These are phyloP conservation scores for Laterallus jamaicensis DNA, from an alignment of 2,113 vertebrate genomes.

Conservation along the genomic window DNA sequence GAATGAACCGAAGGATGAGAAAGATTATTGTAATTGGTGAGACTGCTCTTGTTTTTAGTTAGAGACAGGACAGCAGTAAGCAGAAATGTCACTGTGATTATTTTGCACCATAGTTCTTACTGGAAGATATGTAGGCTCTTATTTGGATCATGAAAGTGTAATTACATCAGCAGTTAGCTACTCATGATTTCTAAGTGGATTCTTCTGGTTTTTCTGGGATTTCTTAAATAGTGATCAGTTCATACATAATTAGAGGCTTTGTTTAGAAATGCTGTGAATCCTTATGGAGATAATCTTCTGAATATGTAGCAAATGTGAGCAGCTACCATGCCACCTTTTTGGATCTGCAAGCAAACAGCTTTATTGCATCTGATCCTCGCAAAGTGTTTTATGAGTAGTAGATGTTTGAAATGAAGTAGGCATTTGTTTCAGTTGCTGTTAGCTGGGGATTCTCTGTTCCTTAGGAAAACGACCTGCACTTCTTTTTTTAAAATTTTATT, in stretches of 20 bases:
- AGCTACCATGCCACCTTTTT: neutral
- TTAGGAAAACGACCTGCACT: neutral
- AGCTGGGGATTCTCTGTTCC: neutral
- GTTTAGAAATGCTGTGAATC: neutral
- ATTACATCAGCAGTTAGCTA: slow-evolving; percentile 23
- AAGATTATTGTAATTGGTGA: slow-evolving; percentile 24
- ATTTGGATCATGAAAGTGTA: slow-evolving; percentile 35
- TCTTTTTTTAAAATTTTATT: neutral
- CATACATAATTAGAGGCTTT: neutral
- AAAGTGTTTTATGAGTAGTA: neutral
- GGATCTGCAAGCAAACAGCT: neutral
- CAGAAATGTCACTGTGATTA: slow-evolving; percentile 47
- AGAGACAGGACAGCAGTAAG: neutral
- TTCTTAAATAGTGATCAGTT: neutral
- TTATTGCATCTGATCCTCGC: neutral
- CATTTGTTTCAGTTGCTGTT: neutral
- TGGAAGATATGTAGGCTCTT: neutral
- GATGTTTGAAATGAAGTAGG: neutral
- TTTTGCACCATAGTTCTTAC: neutral
- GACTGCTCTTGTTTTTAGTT: neutral
- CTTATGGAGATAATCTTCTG: neutral
- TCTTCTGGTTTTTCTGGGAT: slow-evolving; percentile 21
- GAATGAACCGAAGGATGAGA: slow-evolving; percentile 21
- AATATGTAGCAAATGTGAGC: neutral
- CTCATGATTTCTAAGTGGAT: neutral